Evolutionary conservation across 2,113 vertebrate genomes (phyloP).

Genomic region (Phylloscopus whistleri): DNA sequence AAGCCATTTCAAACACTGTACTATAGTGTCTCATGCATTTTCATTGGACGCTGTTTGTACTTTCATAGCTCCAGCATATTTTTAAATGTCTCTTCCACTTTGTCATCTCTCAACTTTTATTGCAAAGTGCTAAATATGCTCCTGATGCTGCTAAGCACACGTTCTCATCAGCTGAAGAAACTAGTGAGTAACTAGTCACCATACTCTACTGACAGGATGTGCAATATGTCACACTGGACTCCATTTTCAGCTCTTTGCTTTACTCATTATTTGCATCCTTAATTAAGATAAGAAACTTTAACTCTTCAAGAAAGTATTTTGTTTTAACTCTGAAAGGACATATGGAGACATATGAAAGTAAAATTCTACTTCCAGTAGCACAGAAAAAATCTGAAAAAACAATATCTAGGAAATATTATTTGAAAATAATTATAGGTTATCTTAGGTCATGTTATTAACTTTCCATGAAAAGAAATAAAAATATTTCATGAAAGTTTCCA

Average conservation of each 20-base stretch:
- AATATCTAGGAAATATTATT: conserved; percentile 4
- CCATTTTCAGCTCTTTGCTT: conserved; percentile 38
- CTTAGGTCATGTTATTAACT: conserved; percentile 3
- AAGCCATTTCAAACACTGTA: not conserved
- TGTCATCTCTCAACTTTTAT: conserved; percentile 15
- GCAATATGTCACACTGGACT: not conserved
- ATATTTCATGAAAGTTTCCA: not conserved
- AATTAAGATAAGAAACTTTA: conserved; percentile 45
- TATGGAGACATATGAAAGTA: conserved; percentile 34
- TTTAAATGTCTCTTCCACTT: conserved; percentile 30
- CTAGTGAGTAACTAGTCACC: not conserved
- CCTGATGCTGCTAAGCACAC: not conserved
- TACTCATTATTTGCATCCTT: conserved; percentile 47
- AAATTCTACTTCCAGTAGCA: not conserved
- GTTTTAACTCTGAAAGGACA: conserved; percentile 32
- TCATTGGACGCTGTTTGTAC: not conserved
- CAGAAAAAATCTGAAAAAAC: conserved; percentile 15
- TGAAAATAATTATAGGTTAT: conserved; percentile 3
- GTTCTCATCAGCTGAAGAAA: not conserved
- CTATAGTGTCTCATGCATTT: conserved; percentile 13
- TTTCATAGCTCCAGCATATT: conserved; percentile 17
- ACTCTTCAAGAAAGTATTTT: not conserved
- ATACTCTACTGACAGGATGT: not conserved
- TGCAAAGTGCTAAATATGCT: conserved; percentile 19
- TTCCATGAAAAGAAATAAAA: not conserved